phyloP scores from a whole-genome alignment of 2,797 vertebrate species.

The Acomys russatus region DNA sequence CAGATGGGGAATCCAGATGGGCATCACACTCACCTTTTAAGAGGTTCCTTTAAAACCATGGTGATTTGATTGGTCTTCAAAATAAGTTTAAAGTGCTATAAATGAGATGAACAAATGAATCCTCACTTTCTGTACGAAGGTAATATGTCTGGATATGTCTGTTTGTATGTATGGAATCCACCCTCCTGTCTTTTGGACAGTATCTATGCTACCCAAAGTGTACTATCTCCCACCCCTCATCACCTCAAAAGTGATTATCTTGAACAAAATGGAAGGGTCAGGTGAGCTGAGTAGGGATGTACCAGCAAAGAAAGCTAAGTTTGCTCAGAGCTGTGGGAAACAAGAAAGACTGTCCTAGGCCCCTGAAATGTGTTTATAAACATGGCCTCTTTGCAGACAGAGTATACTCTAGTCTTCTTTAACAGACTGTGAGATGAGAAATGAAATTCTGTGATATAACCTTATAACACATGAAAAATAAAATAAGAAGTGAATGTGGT shows the following conservation, averaged over 20 bases:
- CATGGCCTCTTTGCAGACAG: background rate
- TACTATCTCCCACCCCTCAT: background rate
- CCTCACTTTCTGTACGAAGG: background rate
- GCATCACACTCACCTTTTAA: background rate
- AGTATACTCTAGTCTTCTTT: background rate
- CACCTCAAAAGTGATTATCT: background rate
- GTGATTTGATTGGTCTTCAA: background rate
- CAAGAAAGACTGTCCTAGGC: background rate
- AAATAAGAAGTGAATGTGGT: background rate
- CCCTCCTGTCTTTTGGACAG: fast-evolving
- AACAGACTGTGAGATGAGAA: background rate
- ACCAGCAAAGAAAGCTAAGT: background rate
- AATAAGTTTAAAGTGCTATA: background rate
- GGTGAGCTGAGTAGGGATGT: fast-evolving
- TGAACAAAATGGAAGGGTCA: background rate
- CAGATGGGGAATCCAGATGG: slow-evolving; percentile 27
- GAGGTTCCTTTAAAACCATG: slow-evolving; percentile 1
- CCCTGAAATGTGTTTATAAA: background rate
- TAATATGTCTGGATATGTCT: background rate
- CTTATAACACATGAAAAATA: background rate
- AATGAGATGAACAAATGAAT: background rate
- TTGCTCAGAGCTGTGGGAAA: background rate
- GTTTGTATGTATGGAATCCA: background rate
- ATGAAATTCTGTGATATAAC: background rate
- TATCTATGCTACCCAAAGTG: background rate